A percentile compares a stretch with the other conserved stretches of the same genome.
These are phyloP conservation scores for Narcine bancroftii DNA, from an alignment of 2,113 vertebrate genomes.

Conservation along the genomic window DNA sequence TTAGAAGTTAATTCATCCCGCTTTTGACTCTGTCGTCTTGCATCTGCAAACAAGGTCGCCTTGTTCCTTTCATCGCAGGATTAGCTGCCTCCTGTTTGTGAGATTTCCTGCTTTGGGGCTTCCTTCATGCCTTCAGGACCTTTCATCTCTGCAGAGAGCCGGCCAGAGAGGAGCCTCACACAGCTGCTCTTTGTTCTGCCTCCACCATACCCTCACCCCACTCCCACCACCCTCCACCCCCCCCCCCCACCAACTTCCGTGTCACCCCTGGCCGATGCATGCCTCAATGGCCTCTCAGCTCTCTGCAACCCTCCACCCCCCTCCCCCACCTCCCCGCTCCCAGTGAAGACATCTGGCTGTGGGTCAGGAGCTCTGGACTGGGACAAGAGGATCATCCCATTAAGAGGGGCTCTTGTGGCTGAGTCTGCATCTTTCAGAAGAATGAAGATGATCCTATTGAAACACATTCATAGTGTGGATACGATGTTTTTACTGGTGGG, in stretches of 20 bases:
- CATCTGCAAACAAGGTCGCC: conserved; percentile 22
- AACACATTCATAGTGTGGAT: too few species aligned
- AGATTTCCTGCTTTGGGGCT: conserved; percentile 18
- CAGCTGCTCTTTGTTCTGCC: conserved; percentile 8
- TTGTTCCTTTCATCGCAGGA: not conserved
- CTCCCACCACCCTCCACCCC: not conserved
- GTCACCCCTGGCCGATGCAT: too few species aligned
- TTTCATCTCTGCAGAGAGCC: conserved; percentile 16
- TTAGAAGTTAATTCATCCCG: not conserved
- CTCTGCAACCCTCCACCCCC: not conserved
- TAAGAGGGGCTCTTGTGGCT: too few species aligned
- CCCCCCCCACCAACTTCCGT: too few species aligned
- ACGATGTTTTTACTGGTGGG: too few species aligned
- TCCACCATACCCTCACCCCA: not conserved
- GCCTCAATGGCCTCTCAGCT: not conserved
- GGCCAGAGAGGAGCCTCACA: not conserved
- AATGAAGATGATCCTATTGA: too few species aligned
- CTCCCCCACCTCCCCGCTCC: not conserved
- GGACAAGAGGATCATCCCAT: not conserved
- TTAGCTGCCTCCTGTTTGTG: conserved; percentile 18
- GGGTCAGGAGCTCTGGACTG: not conserved
- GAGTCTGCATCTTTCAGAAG: too few species aligned
- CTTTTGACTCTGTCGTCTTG: not conserved
- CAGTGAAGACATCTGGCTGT: not conserved
- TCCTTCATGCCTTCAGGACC: not conserved